Evolutionary conservation across 2,888 invertebrate species (phyloP), one percentile per base, ranked within the genome.

Genomic region (Thecophora atra): DNA sequence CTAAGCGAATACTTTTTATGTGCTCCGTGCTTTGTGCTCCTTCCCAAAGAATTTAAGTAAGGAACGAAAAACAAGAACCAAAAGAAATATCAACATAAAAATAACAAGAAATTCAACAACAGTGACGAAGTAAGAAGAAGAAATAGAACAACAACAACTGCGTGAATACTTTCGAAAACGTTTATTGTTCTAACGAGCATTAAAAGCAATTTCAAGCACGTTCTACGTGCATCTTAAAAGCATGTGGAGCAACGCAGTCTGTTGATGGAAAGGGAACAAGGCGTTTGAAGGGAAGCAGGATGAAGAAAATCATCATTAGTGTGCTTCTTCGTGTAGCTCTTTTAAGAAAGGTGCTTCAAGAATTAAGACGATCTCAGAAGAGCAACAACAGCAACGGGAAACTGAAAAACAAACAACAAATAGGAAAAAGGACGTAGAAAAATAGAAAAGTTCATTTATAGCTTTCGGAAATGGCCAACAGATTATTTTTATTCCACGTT

Each of bases 141-240:
- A 52, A 28, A 19, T 5, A 62, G 13, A 37, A 37, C 26, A 63
- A 37, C 13, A 63, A 63, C 19, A 42, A 6, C 11, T 28, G n/a
- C n/a, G 7, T 58, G 68, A 58, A 68, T 37, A 68, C 58, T 68
- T 68, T 63, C 28, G 58, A 70, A 68, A 56, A 62, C 63, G 70
- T 69, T 68, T 70, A 51, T 70, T 63, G 76, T 69, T 73, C 74
- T 77, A 75, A 77, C 75, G 75, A 77, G 75, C 70, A 73, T 78
- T 77, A 78, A 80, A 80, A 78, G 77, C 78, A 80, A 80, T 79
- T 71, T 75, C 62, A 73, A 73, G 63, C 77, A 78, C 79, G 78
- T 78, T 77, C 74, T 73, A 71, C 11, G 37, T 11, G 73, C 73
- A 74, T 77, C 58, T 5, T n/a, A 21, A 63, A 42, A 69, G 76